Evolutionary conservation across 2,888 invertebrate genomes (phyloP).

Genomic region (Tricholauxania praeusta): DNA sequence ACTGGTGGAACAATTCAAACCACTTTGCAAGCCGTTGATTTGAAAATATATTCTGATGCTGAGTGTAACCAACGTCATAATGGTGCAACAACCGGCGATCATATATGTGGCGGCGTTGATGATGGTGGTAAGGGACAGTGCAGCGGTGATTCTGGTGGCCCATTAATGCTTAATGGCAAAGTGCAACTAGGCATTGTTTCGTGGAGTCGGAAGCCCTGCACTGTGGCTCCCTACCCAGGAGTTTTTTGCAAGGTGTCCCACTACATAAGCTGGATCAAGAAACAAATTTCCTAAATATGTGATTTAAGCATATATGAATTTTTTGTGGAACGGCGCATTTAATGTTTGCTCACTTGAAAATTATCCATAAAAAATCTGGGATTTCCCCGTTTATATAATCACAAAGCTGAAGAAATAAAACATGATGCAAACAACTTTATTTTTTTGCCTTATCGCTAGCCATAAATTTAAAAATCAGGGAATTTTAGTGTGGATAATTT

Average conservation of each 20-base stretch:
- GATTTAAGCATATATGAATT: neutral
- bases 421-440: too few relatives aligned
- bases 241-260: constrained; percentile 59
- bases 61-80: constrained; percentile 53
- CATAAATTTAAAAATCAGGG: too few relatives aligned
- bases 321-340: neutral
- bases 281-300: neutral
- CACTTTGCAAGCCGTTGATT: constrained; percentile 56
- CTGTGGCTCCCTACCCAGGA: constrained; percentile 58
- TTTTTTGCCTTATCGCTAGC: too few relatives aligned
- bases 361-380: neutral
- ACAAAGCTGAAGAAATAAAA: neutral
- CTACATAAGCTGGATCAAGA: constrained; percentile 47
- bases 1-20: constrained; percentile 51
- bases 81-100: constrained; percentile 47
- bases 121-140: constrained; percentile 61
- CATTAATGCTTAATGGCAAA: constrained; percentile 52
- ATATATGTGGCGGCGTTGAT: constrained; percentile 63
- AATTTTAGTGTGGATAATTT: too few relatives aligned
- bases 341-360: neutral
- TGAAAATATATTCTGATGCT: constrained; percentile 55
- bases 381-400: neutral
- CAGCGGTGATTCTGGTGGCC: constrained; percentile 53
- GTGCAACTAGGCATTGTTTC: constrained; percentile 61
- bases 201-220: constrained; percentile 63